Percentiles rank a stretch among this genome's conserved stretches.
phyloP scores from a whole-genome alignment of 2,888 invertebrate genomes.

The Nephrotoma guestfalica region DNA sequence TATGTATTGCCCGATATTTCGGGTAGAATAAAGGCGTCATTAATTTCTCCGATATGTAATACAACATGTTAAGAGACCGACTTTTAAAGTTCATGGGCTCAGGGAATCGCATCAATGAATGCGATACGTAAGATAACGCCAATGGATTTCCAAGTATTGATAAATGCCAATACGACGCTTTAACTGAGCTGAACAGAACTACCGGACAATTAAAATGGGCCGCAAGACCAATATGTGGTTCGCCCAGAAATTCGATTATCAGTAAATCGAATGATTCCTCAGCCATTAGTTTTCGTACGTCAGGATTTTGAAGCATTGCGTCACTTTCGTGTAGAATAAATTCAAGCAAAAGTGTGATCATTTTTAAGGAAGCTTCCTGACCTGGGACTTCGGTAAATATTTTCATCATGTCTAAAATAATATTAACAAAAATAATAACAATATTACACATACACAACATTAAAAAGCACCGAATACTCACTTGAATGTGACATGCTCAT shows the following conservation, averaged over 20 bases:
- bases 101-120: background rate
- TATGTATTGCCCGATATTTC: background rate
- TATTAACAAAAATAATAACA: background rate
- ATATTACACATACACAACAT: background rate
- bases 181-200: constrained; percentile 8
- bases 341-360: background rate
- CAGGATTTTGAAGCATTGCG: background rate
- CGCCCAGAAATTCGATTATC: background rate
- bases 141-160: background rate
- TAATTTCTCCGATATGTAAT: background rate
- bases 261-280: background rate
- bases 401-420: background rate
- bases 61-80: background rate
- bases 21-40: background rate
- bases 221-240: background rate
- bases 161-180: background rate
- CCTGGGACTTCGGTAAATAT: background rate
- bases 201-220: constrained; percentile 23
- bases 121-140: background rate
- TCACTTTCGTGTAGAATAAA: constrained; percentile 1
- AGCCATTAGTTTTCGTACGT: background rate
- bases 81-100: background rate
- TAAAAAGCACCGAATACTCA: background rate
- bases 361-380: background rate
- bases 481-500: background rate